Conservation (phyloP, 2,113 vertebrate genomes). For the Pedionomus torquatus region DNA sequence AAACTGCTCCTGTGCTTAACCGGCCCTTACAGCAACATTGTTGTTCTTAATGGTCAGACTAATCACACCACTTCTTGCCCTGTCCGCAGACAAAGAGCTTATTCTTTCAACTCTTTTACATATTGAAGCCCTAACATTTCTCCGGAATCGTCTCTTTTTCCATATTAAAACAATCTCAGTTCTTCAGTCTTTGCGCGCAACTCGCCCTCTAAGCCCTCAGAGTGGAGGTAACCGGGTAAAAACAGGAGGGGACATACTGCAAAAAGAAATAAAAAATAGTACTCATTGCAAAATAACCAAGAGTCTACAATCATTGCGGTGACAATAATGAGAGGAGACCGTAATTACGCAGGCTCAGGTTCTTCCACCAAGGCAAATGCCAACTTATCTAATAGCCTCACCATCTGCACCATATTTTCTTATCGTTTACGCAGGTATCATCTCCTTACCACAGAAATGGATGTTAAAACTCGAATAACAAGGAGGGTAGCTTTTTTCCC, state of each 20-base stretch:
- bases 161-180: background rate
- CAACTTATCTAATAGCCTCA: background rate
- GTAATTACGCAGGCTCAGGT: background rate
- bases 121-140: background rate
- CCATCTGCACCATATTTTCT: background rate
- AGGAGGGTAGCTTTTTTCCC: background rate
- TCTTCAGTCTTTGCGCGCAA: background rate
- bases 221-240: background rate
- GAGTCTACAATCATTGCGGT: background rate
- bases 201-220: background rate
- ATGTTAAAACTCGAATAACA: background rate
- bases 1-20: background rate
- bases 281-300: background rate
- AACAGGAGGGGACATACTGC: background rate
- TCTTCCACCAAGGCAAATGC: background rate
- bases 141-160: background rate
- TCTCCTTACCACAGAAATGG: background rate
- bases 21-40: background rate
- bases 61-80: background rate
- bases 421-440: background rate
- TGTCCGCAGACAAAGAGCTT: background rate
- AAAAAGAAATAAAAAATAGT: background rate
- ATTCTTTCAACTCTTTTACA: background rate
- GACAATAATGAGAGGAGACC: background rate
- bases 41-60: background rate